A percentile compares a stretch with the other conserved stretches of the same genome.
phyloP scores from a whole-genome alignment of 2,113 vertebrate species.

The Gasterosteus nipponicus region DNA sequence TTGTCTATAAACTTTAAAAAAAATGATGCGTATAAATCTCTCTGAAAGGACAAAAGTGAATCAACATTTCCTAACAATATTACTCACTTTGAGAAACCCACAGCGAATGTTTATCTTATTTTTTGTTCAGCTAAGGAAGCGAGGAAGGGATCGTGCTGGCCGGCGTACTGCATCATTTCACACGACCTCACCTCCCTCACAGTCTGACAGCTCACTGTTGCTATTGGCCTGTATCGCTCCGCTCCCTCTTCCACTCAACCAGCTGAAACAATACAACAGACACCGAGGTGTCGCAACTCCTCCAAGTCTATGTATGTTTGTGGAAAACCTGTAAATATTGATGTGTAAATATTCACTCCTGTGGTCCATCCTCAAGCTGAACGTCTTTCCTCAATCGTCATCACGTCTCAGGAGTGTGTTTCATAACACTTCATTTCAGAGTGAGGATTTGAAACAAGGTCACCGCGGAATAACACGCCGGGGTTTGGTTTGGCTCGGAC shows the following conservation, averaged over 20 bases:
- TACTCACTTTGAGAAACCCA: not conserved
- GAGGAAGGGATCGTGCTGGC: slow-evolving; percentile 39
- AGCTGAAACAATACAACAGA: slow-evolving; percentile 70
- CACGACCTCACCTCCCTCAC: slow-evolving; percentile 63
- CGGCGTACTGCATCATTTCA: slow-evolving; percentile 45
- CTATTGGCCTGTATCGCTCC: slow-evolving; percentile 60
- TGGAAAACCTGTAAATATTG: slow-evolving; percentile 46
- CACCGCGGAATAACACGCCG: not conserved
- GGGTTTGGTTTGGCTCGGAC: slow-evolving; percentile 16
- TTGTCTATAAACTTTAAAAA: not conserved
- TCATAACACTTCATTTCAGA: not conserved
- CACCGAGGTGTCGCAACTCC: slow-evolving; percentile 38
- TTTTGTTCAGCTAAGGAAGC: rapidly evolving
- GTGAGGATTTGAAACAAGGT: not conserved
- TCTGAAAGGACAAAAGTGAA: not conserved
- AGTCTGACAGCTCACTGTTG: slow-evolving; percentile 64
- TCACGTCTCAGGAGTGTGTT: slow-evolving; percentile 7
- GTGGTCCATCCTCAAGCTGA: not conserved
- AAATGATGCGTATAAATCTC: not conserved
- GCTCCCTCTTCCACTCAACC: slow-evolving; percentile 42
- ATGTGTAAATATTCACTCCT: slow-evolving; percentile 23
- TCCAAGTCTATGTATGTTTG: slow-evolving; percentile 37
- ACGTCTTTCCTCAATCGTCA: not conserved
- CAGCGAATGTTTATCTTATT: slow-evolving; percentile 21
- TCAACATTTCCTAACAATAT: not conserved